Evolutionary conservation across 2,888 invertebrate species (phyloP).

Genomic region (Melieria picta): DNA sequence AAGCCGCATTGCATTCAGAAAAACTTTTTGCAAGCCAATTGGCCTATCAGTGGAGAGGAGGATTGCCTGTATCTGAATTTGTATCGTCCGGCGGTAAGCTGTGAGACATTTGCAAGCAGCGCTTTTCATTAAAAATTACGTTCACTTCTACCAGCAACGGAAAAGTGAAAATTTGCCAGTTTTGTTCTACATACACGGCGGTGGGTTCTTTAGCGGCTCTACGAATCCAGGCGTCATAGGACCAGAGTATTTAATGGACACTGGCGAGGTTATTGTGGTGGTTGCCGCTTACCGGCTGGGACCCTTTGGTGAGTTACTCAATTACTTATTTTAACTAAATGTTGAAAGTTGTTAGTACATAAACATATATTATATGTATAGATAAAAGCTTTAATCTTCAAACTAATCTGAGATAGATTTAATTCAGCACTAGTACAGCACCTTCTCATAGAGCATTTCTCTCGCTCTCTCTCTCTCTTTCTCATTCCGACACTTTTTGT

Average conservation of each 20-base stretch:
- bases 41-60: slow-evolving; percentile 63
- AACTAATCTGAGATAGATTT: too few relatives aligned
- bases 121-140: neutral
- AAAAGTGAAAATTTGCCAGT: slow-evolving; percentile 56
- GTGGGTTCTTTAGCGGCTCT: slow-evolving; percentile 67
- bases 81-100: slow-evolving; percentile 61
- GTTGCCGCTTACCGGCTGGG: slow-evolving; percentile 63
- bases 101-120: neutral
- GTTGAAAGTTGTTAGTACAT: neutral
- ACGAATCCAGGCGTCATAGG: slow-evolving; percentile 60
- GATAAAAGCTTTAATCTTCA: too few relatives aligned
- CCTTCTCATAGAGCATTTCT: neutral
- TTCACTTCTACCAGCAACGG: slow-evolving; percentile 21
- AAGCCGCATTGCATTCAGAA: slow-evolving; percentile 66
- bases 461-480: too few relatives aligned
- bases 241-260: slow-evolving; percentile 67
- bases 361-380: too few relatives aligned
- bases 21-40: slow-evolving; percentile 56
- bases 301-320: slow-evolving; percentile 48
- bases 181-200: slow-evolving; percentile 68
- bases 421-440: neutral
- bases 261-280: slow-evolving; percentile 62
- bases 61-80: slow-evolving; percentile 69
- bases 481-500: too few relatives aligned
- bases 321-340: neutral